Evolutionary conservation across 2,888 invertebrate species (phyloP).

Genomic region (Psococerastis gibbosa): DNA sequence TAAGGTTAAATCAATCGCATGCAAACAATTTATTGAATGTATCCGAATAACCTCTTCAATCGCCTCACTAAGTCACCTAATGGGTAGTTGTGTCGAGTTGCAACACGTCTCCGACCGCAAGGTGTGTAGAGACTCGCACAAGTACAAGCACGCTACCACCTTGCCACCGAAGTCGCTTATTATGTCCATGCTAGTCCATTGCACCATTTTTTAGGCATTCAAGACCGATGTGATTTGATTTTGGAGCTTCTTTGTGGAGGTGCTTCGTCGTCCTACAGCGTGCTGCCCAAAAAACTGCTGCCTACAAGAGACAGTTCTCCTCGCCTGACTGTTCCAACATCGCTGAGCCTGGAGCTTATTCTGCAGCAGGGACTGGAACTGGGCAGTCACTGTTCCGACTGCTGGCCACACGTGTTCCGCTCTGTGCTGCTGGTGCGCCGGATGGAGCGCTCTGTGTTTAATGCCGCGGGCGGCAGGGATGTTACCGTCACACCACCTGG

Average conservation of each 20-base stretch:
- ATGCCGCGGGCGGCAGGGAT: not conserved
- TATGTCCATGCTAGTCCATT: not conserved
- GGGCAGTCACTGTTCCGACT: conserved; percentile 80
- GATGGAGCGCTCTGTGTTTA: conserved; percentile 24
- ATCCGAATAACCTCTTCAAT: too few relatives aligned
- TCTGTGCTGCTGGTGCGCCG: conserved; percentile 86
- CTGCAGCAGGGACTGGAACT: conserved; percentile 67
- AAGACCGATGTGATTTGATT: conserved; percentile 79
- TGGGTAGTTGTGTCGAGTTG: too few relatives aligned
- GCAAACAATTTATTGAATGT: too few relatives aligned
- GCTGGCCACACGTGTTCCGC: conserved; percentile 90
- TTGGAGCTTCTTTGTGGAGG: conserved; percentile 70
- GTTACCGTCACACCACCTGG: not conserved
- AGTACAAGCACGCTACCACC: too few relatives aligned
- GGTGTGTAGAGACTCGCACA: too few relatives aligned
- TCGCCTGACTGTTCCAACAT: conserved; percentile 63
- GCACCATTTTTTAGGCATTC: conserved; percentile 37
- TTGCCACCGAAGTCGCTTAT: too few relatives aligned
- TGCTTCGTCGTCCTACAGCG: conserved; percentile 69
- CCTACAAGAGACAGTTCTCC: conserved; percentile 12
- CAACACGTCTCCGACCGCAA: too few relatives aligned
- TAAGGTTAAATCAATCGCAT: conserved; percentile 8
- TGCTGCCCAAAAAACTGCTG: conserved; percentile 15
- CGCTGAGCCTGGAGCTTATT: conserved; percentile 79
- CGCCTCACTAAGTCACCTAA: too few relatives aligned